A percentile compares a stretch with the other conserved stretches of the same genome.
Evolutionary conservation across 2,888 invertebrate species (phyloP).

Genomic region (Tiphia femorata): DNA sequence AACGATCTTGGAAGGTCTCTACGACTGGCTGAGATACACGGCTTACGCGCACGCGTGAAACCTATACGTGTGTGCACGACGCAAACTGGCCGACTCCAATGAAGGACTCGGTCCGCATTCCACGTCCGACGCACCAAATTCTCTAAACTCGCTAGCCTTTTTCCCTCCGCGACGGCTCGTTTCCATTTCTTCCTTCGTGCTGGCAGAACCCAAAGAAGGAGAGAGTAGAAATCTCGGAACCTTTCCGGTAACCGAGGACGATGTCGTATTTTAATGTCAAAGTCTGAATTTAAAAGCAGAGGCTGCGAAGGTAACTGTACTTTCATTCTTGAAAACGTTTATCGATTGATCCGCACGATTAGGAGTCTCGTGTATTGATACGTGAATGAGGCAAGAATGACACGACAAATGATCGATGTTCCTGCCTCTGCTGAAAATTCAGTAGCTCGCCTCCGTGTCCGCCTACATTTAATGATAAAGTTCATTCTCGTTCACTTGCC

Average conservation of each 20-base stretch:
- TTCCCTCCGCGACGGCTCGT: background rate
- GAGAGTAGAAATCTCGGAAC: too few relatives aligned
- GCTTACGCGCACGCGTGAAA: too few relatives aligned
- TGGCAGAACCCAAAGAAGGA: too few relatives aligned
- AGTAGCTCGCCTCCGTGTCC: conserved; percentile 15
- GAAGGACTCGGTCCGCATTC: conserved; percentile 63
- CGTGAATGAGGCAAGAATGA: conserved; percentile 53
- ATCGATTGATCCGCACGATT: conserved; percentile 46
- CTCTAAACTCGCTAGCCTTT: conserved; percentile 41
- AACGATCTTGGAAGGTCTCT: too few relatives aligned
- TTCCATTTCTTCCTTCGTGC: background rate
- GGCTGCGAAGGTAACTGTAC: too few relatives aligned
- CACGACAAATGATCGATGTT: conserved; percentile 63
- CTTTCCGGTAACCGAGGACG: too few relatives aligned
- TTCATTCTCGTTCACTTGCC: too few relatives aligned
- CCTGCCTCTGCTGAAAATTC: conserved; percentile 14
- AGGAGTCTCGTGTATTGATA: conserved; percentile 51
- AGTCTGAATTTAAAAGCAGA: too few relatives aligned
- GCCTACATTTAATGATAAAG: conserved; percentile 3
- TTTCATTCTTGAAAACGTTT: too few relatives aligned
- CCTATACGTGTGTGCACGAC: conserved; percentile 31
- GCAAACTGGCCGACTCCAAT: conserved; percentile 62
- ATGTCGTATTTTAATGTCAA: too few relatives aligned
- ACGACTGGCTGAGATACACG: too few relatives aligned
- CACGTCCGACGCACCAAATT: conserved; percentile 59